Percentiles rank a stretch among this genome's conserved stretches.
Evolutionary conservation across 1,140 invertebrate species (phyloP).

Genomic region (Tachypleus tridentatus): DNA sequence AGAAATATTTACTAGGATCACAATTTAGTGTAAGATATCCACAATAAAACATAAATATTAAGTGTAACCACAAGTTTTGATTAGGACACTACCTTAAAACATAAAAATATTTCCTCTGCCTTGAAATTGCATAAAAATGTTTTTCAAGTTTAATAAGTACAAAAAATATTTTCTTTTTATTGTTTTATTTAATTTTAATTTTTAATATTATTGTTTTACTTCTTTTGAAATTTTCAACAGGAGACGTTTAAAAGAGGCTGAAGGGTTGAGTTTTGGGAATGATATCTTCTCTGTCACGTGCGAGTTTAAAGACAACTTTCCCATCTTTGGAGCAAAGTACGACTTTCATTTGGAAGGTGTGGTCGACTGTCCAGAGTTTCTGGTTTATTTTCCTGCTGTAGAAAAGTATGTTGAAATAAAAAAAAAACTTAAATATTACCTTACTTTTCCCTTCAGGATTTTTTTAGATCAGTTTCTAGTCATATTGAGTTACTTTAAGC

Average conservation of each 20-base stretch:
- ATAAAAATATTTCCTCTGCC: not conserved
- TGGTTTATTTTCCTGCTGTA: slow-evolving; percentile 83
- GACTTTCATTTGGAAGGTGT: slow-evolving; percentile 90
- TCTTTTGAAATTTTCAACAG: slow-evolving; percentile 27
- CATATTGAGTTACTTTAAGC: too few relatives aligned
- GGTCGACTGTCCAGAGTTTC: slow-evolving; percentile 96
- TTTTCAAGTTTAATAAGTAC: not conserved
- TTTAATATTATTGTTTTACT: slow-evolving; percentile 21
- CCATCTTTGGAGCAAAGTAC: slow-evolving; percentile 92
- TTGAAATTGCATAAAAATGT: not conserved
- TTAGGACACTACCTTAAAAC: too few relatives aligned
- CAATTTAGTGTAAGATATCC: too few relatives aligned
- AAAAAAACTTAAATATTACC: not conserved
- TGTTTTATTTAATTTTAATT: not conserved
- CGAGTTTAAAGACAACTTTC: slow-evolving; percentile 47
- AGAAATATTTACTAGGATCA: too few relatives aligned
- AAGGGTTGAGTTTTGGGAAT: slow-evolving; percentile 64
- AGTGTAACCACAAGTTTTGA: too few relatives aligned
- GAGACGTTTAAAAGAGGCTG: slow-evolving; percentile 44
- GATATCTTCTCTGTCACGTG: slow-evolving; percentile 73
- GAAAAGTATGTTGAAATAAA: slow-evolving; percentile 44
- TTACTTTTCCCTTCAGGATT: too few relatives aligned
- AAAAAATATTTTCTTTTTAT: not conserved
- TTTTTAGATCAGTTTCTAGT: too few relatives aligned
- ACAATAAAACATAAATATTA: too few relatives aligned